These are phyloP conservation scores for Tetropium fuscum DNA, from an alignment of 2,888 invertebrate genomes.

Conservation along the genomic window DNA sequence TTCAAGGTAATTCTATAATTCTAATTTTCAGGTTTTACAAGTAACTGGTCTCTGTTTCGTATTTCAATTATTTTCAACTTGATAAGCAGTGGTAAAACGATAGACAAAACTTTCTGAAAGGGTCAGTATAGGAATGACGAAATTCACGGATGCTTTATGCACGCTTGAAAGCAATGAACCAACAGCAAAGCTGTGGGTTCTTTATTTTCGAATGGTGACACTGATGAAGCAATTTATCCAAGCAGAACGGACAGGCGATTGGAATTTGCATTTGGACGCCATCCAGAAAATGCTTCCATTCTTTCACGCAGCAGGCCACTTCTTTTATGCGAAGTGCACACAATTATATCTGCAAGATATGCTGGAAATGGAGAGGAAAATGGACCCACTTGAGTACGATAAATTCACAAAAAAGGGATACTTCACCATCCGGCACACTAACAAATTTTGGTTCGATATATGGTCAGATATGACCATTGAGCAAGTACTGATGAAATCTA, in stretches of 20 bases:
- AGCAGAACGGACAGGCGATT: conserved; percentile 53
- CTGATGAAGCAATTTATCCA: conserved; percentile 51
- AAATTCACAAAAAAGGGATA: conserved; percentile 43
- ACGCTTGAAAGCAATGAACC: too few relatives aligned
- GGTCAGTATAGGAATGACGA: too few relatives aligned
- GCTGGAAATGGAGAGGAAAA: conserved; percentile 5
- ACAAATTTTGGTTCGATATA: conserved; percentile 37
- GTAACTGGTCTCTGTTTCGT: too few relatives aligned
- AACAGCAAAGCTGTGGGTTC: background rate
- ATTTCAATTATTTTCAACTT: too few relatives aligned
- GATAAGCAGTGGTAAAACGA: too few relatives aligned
- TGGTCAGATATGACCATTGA: background rate
- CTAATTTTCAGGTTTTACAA: too few relatives aligned
- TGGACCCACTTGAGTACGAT: background rate
- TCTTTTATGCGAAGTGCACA: conserved; percentile 30
- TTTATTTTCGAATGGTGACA: conserved; percentile 30
- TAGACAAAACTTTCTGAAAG: too few relatives aligned
- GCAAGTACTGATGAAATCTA: background rate
- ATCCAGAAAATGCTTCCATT: conserved; percentile 29
- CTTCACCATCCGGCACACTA: conserved; percentile 47
- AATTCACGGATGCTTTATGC: too few relatives aligned
- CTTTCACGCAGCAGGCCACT: conserved; percentile 33
- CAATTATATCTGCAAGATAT: conserved; percentile 25
- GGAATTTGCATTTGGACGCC: conserved; percentile 38
- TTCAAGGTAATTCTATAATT: too few relatives aligned